phyloP scores from a whole-genome alignment of 2,797 vertebrate species.

The Hydrocynus forskahlii region DNA sequence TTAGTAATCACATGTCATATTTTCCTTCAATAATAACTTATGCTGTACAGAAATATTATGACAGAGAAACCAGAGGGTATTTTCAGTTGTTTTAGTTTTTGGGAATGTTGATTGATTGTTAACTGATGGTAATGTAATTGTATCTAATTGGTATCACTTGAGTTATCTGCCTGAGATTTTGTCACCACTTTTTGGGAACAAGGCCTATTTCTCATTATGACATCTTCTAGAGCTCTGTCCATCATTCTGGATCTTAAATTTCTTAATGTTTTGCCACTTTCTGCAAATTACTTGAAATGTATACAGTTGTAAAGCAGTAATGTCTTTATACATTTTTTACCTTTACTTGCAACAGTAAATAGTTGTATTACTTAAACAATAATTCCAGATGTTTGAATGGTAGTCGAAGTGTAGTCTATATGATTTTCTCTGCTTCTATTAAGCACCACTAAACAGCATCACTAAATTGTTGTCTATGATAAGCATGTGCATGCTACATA shows the following conservation, averaged over 20 bases:
- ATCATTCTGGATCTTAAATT: too few species aligned
- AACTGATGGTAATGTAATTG: not conserved
- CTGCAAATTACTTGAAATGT: too few species aligned
- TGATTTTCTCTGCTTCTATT: not conserved
- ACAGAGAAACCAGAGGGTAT: not conserved
- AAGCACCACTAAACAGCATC: not conserved
- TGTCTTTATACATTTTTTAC: too few species aligned
- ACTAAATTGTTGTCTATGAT: not conserved
- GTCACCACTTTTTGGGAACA: not conserved
- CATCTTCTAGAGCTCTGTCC: not conserved
- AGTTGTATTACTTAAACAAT: too few species aligned
- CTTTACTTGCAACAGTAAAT: too few species aligned
- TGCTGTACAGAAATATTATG: not conserved
- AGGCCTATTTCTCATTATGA: not conserved
- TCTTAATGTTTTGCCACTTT: too few species aligned
- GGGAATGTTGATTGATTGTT: not conserved
- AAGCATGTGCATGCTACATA: not conserved
- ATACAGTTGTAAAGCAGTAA: too few species aligned
- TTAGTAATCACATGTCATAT: too few species aligned
- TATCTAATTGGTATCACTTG: not conserved
- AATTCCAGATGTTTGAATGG: not conserved
- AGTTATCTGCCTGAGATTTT: not conserved
- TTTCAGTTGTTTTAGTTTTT: not conserved
- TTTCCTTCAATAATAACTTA: not conserved
- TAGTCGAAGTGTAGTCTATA: too few species aligned